phyloP scores from a whole-genome alignment of 1,140 invertebrate genomes.

The Hestina assimilis region DNA sequence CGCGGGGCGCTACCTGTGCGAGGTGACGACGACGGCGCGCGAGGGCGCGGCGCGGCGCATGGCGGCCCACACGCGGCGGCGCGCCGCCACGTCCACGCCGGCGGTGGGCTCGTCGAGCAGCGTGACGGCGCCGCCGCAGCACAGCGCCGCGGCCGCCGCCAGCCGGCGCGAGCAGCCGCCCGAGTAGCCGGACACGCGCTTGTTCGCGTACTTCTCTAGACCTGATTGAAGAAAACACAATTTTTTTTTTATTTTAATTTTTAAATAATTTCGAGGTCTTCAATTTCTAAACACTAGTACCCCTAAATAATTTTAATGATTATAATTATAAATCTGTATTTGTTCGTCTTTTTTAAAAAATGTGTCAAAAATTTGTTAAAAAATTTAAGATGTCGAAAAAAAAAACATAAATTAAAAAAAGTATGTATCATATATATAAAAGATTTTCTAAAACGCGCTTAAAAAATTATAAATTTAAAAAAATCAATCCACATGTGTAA shows the following conservation, averaged over 20 bases:
- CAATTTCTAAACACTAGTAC: too few relatives aligned
- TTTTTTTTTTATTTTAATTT: too few relatives aligned
- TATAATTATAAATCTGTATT: too few relatives aligned
- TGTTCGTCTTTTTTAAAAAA: too few relatives aligned
- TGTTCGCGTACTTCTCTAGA: slow-evolving; percentile 36
- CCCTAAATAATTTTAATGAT: too few relatives aligned
- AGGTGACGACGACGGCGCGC: slow-evolving; percentile 72
- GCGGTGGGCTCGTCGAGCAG: slow-evolving; percentile 88
- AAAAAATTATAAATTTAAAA: neutral
- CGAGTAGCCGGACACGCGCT: slow-evolving; percentile 44
- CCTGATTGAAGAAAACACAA: slow-evolving; percentile 27
- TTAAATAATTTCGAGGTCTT: too few relatives aligned
- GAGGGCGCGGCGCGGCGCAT: slow-evolving; percentile 56
- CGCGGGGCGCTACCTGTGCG: slow-evolving; percentile 75
- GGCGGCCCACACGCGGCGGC: slow-evolving; percentile 71
- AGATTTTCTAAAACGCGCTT: too few relatives aligned
- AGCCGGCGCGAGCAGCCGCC: slow-evolving; percentile 91
- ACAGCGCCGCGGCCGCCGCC: slow-evolving; percentile 87
- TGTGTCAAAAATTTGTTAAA: too few relatives aligned
- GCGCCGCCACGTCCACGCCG: slow-evolving; percentile 85
- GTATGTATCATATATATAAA: too few relatives aligned
- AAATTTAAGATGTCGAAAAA: too few relatives aligned
- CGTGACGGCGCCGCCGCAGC: slow-evolving; percentile 51
- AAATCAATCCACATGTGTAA: neutral
- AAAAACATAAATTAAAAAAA: too few relatives aligned